phyloP scores from a whole-genome alignment of 2,113 vertebrate genomes.

The Stegostoma tigrinum region DNA sequence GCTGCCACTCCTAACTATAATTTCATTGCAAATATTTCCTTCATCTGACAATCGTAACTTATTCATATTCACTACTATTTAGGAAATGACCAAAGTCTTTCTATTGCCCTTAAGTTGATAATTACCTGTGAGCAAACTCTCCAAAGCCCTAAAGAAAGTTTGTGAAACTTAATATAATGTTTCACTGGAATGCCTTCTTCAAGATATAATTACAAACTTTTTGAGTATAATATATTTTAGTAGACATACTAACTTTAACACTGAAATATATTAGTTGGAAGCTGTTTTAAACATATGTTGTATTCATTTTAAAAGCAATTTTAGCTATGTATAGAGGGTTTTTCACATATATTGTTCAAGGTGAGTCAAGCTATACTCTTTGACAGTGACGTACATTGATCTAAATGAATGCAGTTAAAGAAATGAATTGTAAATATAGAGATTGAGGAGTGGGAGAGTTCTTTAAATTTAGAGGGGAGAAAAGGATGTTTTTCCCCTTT shows the following conservation, averaged over 20 bases:
- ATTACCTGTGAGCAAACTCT: conserved; percentile 5
- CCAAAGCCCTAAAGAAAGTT: neutral
- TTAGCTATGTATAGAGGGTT: neutral
- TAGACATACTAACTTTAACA: neutral
- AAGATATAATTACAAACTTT: neutral
- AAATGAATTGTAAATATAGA: no score
- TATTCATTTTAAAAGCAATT: neutral
- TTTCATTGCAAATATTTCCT: neutral
- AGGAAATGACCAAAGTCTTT: conserved; percentile 6
- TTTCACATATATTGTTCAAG: neutral
- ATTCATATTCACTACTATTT: conserved; percentile 5
- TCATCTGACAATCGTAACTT: neutral
- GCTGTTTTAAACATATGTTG: neutral
- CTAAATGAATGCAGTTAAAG: neutral
- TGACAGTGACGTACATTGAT: neutral
- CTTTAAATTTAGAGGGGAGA: no score
- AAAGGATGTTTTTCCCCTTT: no score
- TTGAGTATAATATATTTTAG: neutral
- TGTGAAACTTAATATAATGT: neutral
- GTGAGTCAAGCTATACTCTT: neutral
- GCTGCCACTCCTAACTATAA: neutral
- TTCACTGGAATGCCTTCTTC: neutral
- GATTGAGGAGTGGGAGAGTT: no score
- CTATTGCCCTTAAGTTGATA: neutral
- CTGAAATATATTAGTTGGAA: neutral